Percentiles rank a stretch among this genome's conserved stretches.
Evolutionary conservation across 92 coral and sea anemone genomes (phyloP).

Genomic region (Epizoanthus illoricatus): DNA sequence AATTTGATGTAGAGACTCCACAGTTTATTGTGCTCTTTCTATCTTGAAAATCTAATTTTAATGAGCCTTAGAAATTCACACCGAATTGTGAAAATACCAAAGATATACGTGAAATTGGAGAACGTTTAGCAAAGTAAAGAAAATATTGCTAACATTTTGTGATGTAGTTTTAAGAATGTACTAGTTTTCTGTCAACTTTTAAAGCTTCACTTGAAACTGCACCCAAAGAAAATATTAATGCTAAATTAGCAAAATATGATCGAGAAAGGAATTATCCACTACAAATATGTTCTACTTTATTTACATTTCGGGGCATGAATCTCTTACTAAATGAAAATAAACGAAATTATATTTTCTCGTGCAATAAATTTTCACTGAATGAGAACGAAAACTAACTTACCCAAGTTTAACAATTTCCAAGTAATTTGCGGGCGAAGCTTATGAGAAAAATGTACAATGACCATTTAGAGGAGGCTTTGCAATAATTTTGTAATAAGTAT

Average conservation of each 20-base stretch:
- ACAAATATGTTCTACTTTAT: too few relatives aligned
- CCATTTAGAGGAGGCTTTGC: too few relatives aligned
- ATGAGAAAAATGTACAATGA: too few relatives aligned
- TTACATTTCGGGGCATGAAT: background rate
- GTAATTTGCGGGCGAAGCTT: too few relatives aligned
- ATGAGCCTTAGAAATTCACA: slow-evolving; percentile 16
- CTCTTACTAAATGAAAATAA: slow-evolving; percentile 5
- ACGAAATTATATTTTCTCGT: background rate
- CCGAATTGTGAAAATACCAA: slow-evolving; percentile 1
- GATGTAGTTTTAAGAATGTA: background rate
- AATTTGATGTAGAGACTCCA: background rate
- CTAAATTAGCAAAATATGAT: too few relatives aligned
- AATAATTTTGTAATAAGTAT: too few relatives aligned
- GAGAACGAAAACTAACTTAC: background rate
- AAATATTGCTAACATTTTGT: background rate
- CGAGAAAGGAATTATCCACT: too few relatives aligned
- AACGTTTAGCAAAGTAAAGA: background rate
- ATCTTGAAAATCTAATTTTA: background rate
- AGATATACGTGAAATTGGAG: background rate
- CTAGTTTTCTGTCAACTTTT: background rate
- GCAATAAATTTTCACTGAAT: background rate
- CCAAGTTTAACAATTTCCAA: background rate
- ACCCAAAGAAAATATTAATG: background rate
- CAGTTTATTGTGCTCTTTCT: background rate
- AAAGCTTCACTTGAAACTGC: background rate